Conservation (phyloP, 2,888 invertebrate genomes). For the Ferdinandea cuprea region DNA sequence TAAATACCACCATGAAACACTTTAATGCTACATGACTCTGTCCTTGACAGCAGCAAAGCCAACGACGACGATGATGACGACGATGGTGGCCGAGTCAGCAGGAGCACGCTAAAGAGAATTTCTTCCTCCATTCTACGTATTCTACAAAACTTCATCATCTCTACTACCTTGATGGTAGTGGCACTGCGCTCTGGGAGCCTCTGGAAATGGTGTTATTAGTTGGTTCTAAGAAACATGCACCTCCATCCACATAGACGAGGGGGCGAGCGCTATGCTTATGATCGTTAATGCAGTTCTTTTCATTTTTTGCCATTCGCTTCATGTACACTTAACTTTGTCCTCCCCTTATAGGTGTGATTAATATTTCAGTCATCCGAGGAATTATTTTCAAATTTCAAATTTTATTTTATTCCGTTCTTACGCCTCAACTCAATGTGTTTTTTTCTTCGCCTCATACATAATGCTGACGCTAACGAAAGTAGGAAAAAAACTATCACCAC, state of each 20-base stretch:
- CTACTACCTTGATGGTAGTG: conserved; percentile 42
- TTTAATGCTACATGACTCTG: conserved; percentile 16
- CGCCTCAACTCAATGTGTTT: conserved; percentile 37
- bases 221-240: conserved; percentile 33
- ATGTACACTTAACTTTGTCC: conserved; percentile 62
- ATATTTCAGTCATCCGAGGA: conserved; percentile 33
- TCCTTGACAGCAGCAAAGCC: conserved; percentile 10
- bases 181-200: background rate
- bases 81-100: conserved; percentile 36
- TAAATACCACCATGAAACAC: conserved; percentile 41
- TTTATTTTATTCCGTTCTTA: conserved; percentile 26
- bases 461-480: conserved; percentile 49
- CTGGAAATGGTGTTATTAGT: conserved; percentile 48
- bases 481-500: conserved; percentile 24
- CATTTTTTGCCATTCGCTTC: conserved; percentile 46
- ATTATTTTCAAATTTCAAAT: conserved; percentile 25
- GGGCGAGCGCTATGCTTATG: conserved; percentile 48
- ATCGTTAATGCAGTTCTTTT: conserved; percentile 69
- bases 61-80: background rate
- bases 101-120: conserved; percentile 35
- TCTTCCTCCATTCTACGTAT: conserved; percentile 22
- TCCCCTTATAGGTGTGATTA: conserved; percentile 53
- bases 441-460: conserved; percentile 21
- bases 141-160: conserved; percentile 46
- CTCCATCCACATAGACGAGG: background rate